Evolutionary conservation across 2,797 vertebrate species (phyloP).

Genomic region (Psittacula derbiana): DNA sequence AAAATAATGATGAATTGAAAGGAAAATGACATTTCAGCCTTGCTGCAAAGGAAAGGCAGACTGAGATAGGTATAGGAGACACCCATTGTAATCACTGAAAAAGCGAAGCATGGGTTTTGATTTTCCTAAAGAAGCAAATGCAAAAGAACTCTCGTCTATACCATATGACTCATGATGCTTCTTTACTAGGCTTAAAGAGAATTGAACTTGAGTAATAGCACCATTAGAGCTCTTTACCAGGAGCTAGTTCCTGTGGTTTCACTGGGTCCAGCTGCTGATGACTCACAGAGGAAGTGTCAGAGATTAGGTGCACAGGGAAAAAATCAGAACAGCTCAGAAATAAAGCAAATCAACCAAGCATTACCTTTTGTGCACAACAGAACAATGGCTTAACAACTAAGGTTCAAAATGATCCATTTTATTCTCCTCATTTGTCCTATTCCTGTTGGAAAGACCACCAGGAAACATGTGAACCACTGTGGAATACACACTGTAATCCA

Average conservation of each 20-base stretch:
- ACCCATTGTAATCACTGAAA: conserved; percentile 45
- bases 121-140: conserved; percentile 67
- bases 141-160: conserved; percentile 67
- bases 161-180: conserved; percentile 67
- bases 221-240: conserved; percentile 87
- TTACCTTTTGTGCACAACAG: conserved; percentile 91
- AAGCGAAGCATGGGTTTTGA: conserved; percentile 49
- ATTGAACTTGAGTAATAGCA: conserved; percentile 91
- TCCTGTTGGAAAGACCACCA: conserved; percentile 93
- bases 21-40: background rate
- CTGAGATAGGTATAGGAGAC: background rate
- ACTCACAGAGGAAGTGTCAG: conserved; percentile 83
- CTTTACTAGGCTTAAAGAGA: conserved; percentile 73
- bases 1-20: conserved; percentile 13
- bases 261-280: conserved; percentile 87
- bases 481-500: conserved; percentile 88
- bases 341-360: conserved; percentile 96
- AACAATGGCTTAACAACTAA: conserved; percentile 91
- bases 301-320: conserved; percentile 79
- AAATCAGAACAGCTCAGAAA: conserved; percentile 79
- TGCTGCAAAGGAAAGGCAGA: background rate
- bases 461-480: conserved; percentile 88
- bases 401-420: conserved; percentile 89
- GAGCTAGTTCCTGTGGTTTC: conserved; percentile 84
- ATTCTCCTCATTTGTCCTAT: conserved; percentile 84